Evolutionary conservation across 2,888 invertebrate genomes (phyloP).

Genomic region (Iphiclides podalirius): DNA sequence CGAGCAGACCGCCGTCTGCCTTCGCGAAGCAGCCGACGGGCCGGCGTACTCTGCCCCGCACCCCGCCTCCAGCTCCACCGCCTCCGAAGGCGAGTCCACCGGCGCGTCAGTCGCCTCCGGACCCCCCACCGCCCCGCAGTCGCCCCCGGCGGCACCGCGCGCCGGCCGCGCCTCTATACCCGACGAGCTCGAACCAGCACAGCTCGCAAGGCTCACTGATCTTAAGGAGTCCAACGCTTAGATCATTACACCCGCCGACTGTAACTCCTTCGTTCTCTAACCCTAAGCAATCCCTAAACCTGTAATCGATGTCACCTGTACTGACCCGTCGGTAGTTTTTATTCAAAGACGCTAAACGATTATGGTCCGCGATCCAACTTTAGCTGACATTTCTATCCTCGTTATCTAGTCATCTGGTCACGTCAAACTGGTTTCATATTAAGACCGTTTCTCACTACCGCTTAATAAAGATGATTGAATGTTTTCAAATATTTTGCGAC

Average conservation of each 20-base stretch:
- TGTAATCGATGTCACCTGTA: constrained; percentile 2
- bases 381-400: constrained; percentile 2
- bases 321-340: constrained; percentile 15
- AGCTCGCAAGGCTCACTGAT: constrained; percentile 91
- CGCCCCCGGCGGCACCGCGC: constrained; percentile 84
- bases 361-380: background rate
- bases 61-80: constrained; percentile 83
- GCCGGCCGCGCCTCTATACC: constrained; percentile 92
- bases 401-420: constrained; percentile 1
- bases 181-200: constrained; percentile 93
- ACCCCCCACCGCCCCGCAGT: constrained; percentile 75
- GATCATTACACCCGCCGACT: constrained; percentile 31
- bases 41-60: constrained; percentile 80
- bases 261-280: constrained; percentile 10
- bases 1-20: constrained; percentile 70
- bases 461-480: background rate
- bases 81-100: constrained; percentile 83
- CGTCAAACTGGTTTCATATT: constrained; percentile 20
- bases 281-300: constrained; percentile 11
- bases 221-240: constrained; percentile 96
- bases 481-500: too few species aligned
- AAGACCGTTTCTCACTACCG: constrained; percentile 35
- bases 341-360: constrained; percentile 1
- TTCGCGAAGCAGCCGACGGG: constrained; percentile 73
- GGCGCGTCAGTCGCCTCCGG: constrained; percentile 81